A percentile compares a stretch with the other conserved stretches of the same genome.
Conservation (phyloP, 2,888 invertebrate genomes). For the Rhodophaea formosa region DNA sequence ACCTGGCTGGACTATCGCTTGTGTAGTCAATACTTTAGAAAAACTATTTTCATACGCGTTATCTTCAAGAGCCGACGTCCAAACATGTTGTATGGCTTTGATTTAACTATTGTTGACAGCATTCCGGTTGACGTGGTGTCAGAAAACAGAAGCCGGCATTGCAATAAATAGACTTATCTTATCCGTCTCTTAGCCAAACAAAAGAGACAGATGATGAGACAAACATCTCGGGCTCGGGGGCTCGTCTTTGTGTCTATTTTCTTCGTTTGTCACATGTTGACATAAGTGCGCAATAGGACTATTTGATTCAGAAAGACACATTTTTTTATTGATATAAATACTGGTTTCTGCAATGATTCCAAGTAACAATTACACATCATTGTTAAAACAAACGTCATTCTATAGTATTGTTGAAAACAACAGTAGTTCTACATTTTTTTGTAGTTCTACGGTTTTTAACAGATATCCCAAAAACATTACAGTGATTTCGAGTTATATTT, state of each 20-base stretch:
- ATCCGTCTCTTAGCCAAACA: conserved; percentile 44
- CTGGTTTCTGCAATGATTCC: not conserved
- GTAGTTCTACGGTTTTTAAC: too few relatives aligned
- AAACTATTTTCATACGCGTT: not conserved
- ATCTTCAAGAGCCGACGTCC: not conserved
- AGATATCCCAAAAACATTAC: not conserved
- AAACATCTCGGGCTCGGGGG: conserved; percentile 53
- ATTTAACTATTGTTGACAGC: conserved; percentile 6
- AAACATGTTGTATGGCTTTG: not conserved
- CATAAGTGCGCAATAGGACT: conserved; percentile 15
- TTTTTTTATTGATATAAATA: too few relatives aligned
- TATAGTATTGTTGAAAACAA: not conserved
- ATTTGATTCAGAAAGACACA: too few relatives aligned
- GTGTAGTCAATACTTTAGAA: not conserved
- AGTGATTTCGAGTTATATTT: not conserved
- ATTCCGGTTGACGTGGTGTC: not conserved
- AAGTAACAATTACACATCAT: not conserved
- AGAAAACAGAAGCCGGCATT: conserved; percentile 3
- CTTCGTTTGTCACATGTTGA: conserved; percentile 34
- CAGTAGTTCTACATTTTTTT: too few relatives aligned
- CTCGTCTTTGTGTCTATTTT: conserved; percentile 32
- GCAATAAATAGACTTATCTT: conserved; percentile 32
- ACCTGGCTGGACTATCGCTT: too few relatives aligned
- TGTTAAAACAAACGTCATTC: not conserved
- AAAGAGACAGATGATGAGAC: conserved; percentile 35